Evolutionary conservation across 92 coral and sea anemone species (phyloP).

Genomic region (Phenganax stokvisi): DNA sequence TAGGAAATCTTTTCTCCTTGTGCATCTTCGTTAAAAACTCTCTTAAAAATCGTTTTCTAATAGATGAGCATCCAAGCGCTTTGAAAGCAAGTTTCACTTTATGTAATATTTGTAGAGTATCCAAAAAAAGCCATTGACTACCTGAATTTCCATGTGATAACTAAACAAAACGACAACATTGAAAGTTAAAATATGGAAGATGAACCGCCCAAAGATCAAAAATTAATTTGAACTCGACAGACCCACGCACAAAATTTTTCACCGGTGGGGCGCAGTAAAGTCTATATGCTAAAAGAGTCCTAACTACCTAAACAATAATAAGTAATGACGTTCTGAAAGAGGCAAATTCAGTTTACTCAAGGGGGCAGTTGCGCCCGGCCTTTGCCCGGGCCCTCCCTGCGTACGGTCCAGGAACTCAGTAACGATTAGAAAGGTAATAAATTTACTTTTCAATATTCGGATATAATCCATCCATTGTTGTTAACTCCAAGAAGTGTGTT

Average conservation of each 20-base stretch:
- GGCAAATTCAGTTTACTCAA: neutral
- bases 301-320: no score
- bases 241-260: no score
- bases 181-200: neutral
- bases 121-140: neutral
- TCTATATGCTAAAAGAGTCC: no score
- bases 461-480: conserved; percentile 81
- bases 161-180: conserved; percentile 46
- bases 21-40: conserved; percentile 76
- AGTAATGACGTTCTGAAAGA: no score
- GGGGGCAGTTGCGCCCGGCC: no score
- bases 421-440: neutral
- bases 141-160: conserved; percentile 90
- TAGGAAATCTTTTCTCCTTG: conserved; percentile 75
- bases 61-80: no score
- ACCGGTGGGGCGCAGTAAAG: no score
- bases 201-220: neutral
- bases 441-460: conserved; percentile 95
- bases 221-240: neutral
- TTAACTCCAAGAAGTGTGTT: conserved; percentile 87
- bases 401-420: no score
- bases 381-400: no score
- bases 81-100: no score
- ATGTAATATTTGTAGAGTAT: no score
- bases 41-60: conserved; percentile 31